Conservation (phyloP, 2,888 invertebrate genomes). For the Aphidoletes aphidimyza region DNA sequence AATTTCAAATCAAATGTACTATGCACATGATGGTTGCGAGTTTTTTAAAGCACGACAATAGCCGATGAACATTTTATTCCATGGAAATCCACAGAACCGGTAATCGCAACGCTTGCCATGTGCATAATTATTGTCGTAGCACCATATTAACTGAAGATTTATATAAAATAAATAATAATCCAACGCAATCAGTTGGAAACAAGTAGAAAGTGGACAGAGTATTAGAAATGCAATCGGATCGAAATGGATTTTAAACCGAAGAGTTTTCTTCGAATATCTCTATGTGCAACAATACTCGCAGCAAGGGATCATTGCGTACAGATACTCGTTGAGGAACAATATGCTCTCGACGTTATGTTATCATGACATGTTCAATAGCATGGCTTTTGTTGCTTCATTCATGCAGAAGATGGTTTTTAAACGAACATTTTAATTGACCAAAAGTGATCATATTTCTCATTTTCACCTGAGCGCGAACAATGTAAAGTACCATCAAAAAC, state of each 20-base stretch:
- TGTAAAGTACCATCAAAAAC: neutral
- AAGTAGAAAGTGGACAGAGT: slow-evolving; percentile 28
- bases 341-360: neutral
- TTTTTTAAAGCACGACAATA: neutral
- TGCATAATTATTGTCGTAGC: neutral
- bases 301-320: too few relatives aligned
- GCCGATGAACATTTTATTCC: neutral
- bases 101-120: neutral
- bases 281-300: too few relatives aligned
- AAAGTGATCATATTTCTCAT: neutral
- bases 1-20: neutral
- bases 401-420: too few relatives aligned
- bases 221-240: too few relatives aligned
- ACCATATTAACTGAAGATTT: slow-evolving; percentile 7
- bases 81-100: neutral
- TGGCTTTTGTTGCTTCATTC: neutral
- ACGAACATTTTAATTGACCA: too few relatives aligned
- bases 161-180: neutral
- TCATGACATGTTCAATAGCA: neutral
- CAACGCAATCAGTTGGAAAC: neutral
- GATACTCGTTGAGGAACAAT: too few relatives aligned
- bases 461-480: neutral
- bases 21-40: neutral
- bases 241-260: too few relatives aligned
- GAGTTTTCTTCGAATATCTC: too few relatives aligned